Evolutionary conservation across 2,888 invertebrate species (phyloP).

Genomic region (Exephanes ischioxanthus): DNA sequence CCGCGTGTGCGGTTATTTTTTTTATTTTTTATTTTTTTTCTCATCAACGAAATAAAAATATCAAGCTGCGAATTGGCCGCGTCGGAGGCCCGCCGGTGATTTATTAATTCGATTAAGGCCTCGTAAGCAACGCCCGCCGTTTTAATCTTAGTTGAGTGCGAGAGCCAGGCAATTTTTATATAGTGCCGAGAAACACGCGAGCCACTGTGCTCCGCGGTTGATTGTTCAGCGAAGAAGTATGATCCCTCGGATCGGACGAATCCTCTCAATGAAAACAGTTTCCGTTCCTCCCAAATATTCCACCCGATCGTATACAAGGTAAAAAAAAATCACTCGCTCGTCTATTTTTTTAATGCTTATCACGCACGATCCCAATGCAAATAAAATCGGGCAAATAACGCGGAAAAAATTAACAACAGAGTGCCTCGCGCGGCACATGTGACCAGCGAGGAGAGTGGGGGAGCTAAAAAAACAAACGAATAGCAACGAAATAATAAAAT

Average conservation of each 20-base stretch:
- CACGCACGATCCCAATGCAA: neutral
- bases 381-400: neutral
- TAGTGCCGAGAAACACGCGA: constrained; percentile 80
- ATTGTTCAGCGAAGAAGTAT: constrained; percentile 52
- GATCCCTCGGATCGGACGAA: constrained; percentile 19
- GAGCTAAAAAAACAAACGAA: constrained; percentile 21
- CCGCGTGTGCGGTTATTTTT: constrained; percentile 16
- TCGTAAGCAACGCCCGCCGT: constrained; percentile 77
- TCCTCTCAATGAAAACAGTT: constrained; percentile 20
- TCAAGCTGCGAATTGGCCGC: constrained; percentile 78
- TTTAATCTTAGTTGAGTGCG: constrained; percentile 80
- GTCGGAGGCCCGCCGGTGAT: constrained; percentile 74
- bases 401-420: constrained; percentile 21
- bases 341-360: neutral
- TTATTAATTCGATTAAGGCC: constrained; percentile 82
- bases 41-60: constrained; percentile 77
- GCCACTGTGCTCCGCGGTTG: constrained; percentile 66
- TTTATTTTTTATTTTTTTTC: constrained; percentile 40
- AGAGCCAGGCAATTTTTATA: constrained; percentile 77
- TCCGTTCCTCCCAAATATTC: neutral
- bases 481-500: constrained; percentile 55
- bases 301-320: constrained; percentile 7
- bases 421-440: constrained; percentile 27
- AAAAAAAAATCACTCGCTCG: neutral
- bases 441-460: neutral